Evolutionary conservation across 2,888 invertebrate species (phyloP).

Genomic region (Netelia fuscicornis): DNA sequence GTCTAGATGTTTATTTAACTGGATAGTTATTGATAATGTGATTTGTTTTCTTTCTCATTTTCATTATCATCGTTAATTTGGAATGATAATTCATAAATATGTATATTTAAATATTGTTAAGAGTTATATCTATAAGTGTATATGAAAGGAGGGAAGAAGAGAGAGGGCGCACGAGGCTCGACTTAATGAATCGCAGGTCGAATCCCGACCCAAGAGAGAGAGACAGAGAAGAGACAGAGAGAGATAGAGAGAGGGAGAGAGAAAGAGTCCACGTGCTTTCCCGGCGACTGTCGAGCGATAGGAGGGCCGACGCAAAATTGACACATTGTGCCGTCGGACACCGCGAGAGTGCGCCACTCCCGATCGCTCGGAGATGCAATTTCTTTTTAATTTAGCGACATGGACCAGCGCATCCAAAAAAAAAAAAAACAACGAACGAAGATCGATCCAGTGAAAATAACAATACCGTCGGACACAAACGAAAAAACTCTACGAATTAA

Average conservation of each 20-base stretch:
- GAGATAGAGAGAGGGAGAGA: not conserved
- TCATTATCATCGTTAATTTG: too few relatives aligned
- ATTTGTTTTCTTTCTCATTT: too few relatives aligned
- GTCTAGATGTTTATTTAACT: too few relatives aligned
- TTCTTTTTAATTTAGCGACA: not conserved
- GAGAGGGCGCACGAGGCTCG: not conserved
- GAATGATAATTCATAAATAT: too few relatives aligned
- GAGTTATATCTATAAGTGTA: not conserved
- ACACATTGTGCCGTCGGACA: not conserved
- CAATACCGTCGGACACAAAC: not conserved
- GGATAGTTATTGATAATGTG: too few relatives aligned
- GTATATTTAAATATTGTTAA: not conserved
- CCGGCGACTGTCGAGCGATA: not conserved
- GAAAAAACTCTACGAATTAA: not conserved
- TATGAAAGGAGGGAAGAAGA: not conserved
- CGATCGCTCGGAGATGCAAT: not conserved
- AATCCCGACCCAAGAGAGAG: not conserved
- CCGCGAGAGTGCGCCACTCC: not conserved
- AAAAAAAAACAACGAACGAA: not conserved
- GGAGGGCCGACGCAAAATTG: not conserved
- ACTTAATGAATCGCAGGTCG: not conserved
- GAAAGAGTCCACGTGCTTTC: not conserved
- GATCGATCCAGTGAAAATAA: not conserved
- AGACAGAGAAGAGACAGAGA: not conserved
- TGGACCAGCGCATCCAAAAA: not conserved